Percentiles rank a stretch among this genome's conserved stretches.
Conservation (phyloP, 2,888 invertebrate genomes). For the Agrochola lychnidis region DNA sequence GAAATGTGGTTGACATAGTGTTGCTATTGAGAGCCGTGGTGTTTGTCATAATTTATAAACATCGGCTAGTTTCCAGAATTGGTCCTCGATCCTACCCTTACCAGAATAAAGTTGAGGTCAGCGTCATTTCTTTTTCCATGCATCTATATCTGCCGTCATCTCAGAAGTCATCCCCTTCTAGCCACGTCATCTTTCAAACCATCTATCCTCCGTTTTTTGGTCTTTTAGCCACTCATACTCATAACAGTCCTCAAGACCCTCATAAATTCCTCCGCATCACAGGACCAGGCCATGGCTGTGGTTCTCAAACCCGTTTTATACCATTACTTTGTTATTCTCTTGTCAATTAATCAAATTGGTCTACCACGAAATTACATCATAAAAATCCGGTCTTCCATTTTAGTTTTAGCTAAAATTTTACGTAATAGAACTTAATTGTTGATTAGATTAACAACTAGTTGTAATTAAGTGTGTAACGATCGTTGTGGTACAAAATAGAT, state of each 20-base stretch:
- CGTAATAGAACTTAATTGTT: conserved; percentile 40
- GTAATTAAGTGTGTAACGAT: conserved; percentile 45
- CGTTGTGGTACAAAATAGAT: background rate
- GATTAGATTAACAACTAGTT: conserved; percentile 46
- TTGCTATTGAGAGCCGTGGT: conserved; percentile 13
- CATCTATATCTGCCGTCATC: background rate
- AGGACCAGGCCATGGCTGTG: background rate
- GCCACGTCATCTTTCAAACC: background rate
- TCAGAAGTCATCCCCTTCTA: too few relatives aligned
- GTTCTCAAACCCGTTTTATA: background rate
- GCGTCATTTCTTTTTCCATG: background rate
- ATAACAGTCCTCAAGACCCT: background rate
- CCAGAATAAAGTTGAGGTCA: background rate
- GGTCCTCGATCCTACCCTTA: background rate
- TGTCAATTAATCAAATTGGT: conserved; percentile 40
- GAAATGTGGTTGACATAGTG: conserved; percentile 35
- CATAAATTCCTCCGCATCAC: background rate
- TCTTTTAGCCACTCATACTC: background rate
- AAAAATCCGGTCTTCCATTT: conserved; percentile 34
- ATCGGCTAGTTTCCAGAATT: background rate
- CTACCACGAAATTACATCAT: conserved; percentile 44
- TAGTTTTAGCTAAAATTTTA: conserved; percentile 25
- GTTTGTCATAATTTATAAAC: background rate
- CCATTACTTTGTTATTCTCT: conserved; percentile 7
- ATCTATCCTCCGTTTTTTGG: too few relatives aligned